Percentiles rank a stretch among this genome's conserved stretches.
These are phyloP conservation scores for Gryllus bimaculatus DNA, from an alignment of 1,140 invertebrate genomes.

Conservation along the genomic window DNA sequence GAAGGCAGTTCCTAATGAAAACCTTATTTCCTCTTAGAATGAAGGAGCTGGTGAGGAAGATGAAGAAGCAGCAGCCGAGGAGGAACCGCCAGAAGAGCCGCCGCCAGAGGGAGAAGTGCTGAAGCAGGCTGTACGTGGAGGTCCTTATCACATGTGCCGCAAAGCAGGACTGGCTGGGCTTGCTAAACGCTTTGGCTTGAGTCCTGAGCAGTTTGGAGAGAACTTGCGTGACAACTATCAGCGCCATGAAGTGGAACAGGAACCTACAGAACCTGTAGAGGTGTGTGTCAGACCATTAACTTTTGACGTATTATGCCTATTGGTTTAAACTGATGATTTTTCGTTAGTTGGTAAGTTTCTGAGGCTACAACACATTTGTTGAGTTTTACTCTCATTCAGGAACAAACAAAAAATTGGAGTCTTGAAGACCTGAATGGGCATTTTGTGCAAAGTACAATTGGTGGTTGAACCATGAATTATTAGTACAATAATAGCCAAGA, in stretches of 20 bases:
- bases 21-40: slow-evolving; percentile 20
- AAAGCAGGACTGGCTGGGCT: slow-evolving; percentile 76
- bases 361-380: too few relatives aligned
- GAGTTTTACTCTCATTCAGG: too few relatives aligned
- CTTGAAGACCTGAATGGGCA: too few relatives aligned
- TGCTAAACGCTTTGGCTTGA: slow-evolving; percentile 89
- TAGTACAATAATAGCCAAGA: too few relatives aligned
- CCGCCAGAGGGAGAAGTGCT: slow-evolving; percentile 51
- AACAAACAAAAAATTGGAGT: too few relatives aligned
- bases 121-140: slow-evolving; percentile 78
- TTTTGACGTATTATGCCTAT: too few relatives aligned
- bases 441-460: too few relatives aligned
- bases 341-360: too few relatives aligned
- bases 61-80: slow-evolving; percentile 28
- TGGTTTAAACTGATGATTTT: too few relatives aligned
- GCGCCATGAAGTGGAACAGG: slow-evolving; percentile 93
- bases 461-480: too few relatives aligned
- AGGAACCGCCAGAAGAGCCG: slow-evolving; percentile 43
- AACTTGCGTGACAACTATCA: slow-evolving; percentile 95
- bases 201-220: slow-evolving; percentile 91
- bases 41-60: slow-evolving; percentile 33
- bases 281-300: neutral
- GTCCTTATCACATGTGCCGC: slow-evolving; percentile 77
- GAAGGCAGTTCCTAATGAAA: neutral
- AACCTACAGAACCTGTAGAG: slow-evolving; percentile 65